A percentile compares a stretch with the other conserved stretches of the same genome.
These are phyloP conservation scores for Laupala kohalensis DNA, from an alignment of 1,140 invertebrate species.

Conservation along the genomic window DNA sequence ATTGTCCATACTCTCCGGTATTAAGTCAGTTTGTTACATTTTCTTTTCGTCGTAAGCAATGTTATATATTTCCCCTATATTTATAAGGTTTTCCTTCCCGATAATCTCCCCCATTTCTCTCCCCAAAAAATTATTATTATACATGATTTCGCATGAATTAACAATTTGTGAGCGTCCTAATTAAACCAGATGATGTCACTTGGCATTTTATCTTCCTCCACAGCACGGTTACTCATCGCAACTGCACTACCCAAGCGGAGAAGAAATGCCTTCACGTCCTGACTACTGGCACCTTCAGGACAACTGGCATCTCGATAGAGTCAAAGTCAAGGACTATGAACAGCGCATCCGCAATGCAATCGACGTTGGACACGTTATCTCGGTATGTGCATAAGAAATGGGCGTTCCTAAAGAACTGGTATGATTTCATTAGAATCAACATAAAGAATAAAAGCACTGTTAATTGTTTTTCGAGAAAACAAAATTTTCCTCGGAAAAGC, in stretches of 20 bases:
- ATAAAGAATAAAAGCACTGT: background rate
- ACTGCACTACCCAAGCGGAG: conserved; percentile 47
- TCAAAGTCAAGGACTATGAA: conserved; percentile 40
- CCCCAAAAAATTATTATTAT: background rate
- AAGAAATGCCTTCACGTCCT: conserved; percentile 45
- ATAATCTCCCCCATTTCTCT: background rate
- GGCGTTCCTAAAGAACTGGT: too few species aligned
- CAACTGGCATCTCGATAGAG: conserved; percentile 27
- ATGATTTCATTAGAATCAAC: too few species aligned
- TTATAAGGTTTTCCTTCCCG: background rate
- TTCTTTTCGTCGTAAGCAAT: background rate
- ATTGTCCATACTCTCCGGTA: background rate
- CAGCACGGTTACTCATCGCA: conserved; percentile 50
- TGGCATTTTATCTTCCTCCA: conserved; percentile 17
- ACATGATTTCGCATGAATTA: background rate
- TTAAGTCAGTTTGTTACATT: background rate
- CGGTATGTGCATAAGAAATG: conserved; percentile 29
- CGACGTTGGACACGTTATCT: conserved; percentile 39
- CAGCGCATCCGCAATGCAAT: conserved; percentile 44
- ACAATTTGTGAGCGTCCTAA: background rate
- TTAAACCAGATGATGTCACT: background rate
- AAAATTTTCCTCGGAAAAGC: too few species aligned
- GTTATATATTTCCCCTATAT: background rate
- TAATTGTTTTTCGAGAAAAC: background rate
- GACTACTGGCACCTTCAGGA: conserved; percentile 21